Base-by-base conservation (phyloP, 2,797 vertebrate species). In the Sebastes iracundus region DNA sequence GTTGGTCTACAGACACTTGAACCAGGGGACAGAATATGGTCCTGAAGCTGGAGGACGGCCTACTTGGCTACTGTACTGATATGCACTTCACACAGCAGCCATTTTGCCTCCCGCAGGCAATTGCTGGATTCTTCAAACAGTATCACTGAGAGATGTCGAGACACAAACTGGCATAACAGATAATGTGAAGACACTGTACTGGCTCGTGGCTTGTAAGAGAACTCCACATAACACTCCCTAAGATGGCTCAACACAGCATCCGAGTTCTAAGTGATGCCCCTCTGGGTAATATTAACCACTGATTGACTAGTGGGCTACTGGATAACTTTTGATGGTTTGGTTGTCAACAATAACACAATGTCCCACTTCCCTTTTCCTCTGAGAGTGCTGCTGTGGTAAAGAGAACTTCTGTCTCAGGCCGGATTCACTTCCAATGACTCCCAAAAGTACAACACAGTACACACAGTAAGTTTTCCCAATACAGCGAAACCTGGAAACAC, bases 341-440 rank as follows among this genome's bases (percentile, higher is more conserved):
- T 55, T 88, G 87, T 92, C 87, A 93, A 91, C 89, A 93, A 83
- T 74, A 93, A 91, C 81, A 87, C 59, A 56, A 23, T 62, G 74
- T 75, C 73, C 80, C 70, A 66, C 38, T 91, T 86, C 38, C 56
- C 14, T 65, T 84, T 35, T 66, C 90, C 79, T 85, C 59, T 16
- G 82, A 82, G 72, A 86, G 53, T 12, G 32, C 61, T 20, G 52
- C 64, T 42, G 52, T 2, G 16, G 73, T 81, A 14, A 63, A 73
- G 63, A 80, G 22, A 73, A 68, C 49, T 66, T 87, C 58, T 35
- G 62, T 74, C 58, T 70, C 56, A 28, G 60, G 68, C 68, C 22
- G 35, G 32, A 74, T 67, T 80, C 18, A 23, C 32, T 58, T 64
- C 10, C 62, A 82, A 22, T 0, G 5, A 28, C 6, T 58, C 53